Base-by-base conservation (phyloP, 2,888 invertebrate genomes). In the Arge pagana region DNA sequence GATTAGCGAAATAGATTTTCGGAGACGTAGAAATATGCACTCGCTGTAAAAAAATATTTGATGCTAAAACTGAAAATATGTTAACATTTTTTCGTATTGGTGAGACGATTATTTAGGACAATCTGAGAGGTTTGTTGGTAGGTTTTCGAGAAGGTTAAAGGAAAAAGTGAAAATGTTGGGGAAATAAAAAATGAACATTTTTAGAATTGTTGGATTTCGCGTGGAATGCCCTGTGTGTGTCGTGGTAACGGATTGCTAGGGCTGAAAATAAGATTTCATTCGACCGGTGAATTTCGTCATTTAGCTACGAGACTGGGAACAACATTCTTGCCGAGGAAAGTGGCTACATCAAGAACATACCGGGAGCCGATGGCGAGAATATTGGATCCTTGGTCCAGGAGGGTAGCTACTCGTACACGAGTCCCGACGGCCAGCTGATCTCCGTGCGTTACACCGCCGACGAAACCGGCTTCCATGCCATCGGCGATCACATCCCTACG, bases 231-330 rank as follows among this genome's bases (percentile, higher is more conserved):
- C n/a, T n/a, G n/a, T n/a, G n/a, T n/a, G n/a, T n/a, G n/a, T n/a
- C n/a, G n/a, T n/a, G n/a, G n/a, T n/a, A n/a, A n/a, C n/a, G n/a
- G n/a, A n/a, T n/a, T n/a, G n/a, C n/a, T n/a, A n/a, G n/a, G n/a
- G n/a, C n/a, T n/a, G n/a, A n/a, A n/a, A n/a, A n/a, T n/a, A n/a
- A n/a, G n/a, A n/a, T n/a, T n/a, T n/a, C n/a, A n/a, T n/a, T n/a
- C n/a, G n/a, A n/a, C n/a, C n/a, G n/a, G n/a, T n/a, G n/a, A n/a
- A n/a, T 19, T 35, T 45, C 3, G 40, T 10, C 11, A 64, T 78
- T 36, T 72, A 88, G 88, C 61, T 91, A 89, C 70, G 90, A 91
- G 77, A 91, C 91, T 54, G 91, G 90, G 16, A 91, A 91, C 79
- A 83, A 89, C 74, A 91, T 91, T 60, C 77, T 86, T 3, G 88